Percentiles rank a stretch among this genome's conserved stretches.
Evolutionary conservation across 1,140 invertebrate species (phyloP).

Genomic region (Pseudomyrmex pallidus): DNA sequence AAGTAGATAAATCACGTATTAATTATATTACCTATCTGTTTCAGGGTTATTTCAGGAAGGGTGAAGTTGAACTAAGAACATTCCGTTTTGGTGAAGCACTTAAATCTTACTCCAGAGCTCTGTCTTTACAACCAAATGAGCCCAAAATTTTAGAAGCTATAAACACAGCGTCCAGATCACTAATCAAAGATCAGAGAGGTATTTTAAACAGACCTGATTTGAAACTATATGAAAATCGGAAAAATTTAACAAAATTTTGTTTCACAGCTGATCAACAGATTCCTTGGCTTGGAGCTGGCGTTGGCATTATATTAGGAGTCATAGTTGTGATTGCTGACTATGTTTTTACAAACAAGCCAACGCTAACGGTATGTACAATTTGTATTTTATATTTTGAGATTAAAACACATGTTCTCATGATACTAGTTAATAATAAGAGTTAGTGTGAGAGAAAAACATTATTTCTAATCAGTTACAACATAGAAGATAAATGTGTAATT

Average conservation of each 20-base stretch:
- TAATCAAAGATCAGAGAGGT: slow-evolving; percentile 86
- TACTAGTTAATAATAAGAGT: no score
- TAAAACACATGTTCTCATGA: neutral
- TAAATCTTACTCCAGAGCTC: slow-evolving; percentile 89
- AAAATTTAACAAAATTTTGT: slow-evolving; percentile 42
- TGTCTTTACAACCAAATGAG: slow-evolving; percentile 90
- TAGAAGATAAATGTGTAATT: neutral
- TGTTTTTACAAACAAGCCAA: slow-evolving; percentile 88
- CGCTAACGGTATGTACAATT: slow-evolving; percentile 86
- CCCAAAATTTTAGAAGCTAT: slow-evolving; percentile 88
- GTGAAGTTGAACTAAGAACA: slow-evolving; percentile 91
- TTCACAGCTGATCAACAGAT: slow-evolving; percentile 89
- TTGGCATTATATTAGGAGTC: slow-evolving; percentile 91
- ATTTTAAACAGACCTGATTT: slow-evolving; percentile 2
- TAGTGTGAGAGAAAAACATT: no score
- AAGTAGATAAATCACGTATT: no score
- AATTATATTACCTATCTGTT: slow-evolving; percentile 69
- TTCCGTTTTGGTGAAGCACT: slow-evolving; percentile 89
- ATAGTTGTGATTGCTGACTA: slow-evolving; percentile 90
- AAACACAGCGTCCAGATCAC: slow-evolving; percentile 87
- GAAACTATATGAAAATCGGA: neutral
- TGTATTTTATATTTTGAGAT: slow-evolving; percentile 19
- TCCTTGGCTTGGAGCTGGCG: slow-evolving; percentile 90
- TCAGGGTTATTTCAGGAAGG: slow-evolving; percentile 92
- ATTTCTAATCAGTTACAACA: no score